Evolutionary conservation across 2,888 invertebrate species (phyloP).

Genomic region (Cantharis nigra): DNA sequence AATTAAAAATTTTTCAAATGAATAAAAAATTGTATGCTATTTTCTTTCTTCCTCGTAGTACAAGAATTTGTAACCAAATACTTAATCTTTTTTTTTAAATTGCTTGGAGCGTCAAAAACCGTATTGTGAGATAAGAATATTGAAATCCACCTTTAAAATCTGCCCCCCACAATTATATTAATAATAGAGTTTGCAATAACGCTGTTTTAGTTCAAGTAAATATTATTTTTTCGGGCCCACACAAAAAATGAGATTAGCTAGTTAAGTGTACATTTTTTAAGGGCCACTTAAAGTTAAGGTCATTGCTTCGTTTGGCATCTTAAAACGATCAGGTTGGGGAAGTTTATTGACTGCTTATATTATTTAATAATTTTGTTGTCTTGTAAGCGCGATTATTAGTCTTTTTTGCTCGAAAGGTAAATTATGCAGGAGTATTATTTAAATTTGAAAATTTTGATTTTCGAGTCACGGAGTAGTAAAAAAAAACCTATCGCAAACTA

Average conservation of each 20-base stretch:
- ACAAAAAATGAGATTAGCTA: conserved; percentile 22
- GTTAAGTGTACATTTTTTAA: conserved; percentile 18
- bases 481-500: not conserved
- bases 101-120: not conserved
- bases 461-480: not conserved
- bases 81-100: not conserved
- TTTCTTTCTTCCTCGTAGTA: not conserved
- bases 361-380: not conserved
- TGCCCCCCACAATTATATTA: not conserved
- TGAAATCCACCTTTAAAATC: not conserved
- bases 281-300: conserved; percentile 24
- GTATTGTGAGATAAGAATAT: not conserved
- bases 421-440: not conserved
- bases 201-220: conserved; percentile 3
- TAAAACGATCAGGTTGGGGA: conserved; percentile 19
- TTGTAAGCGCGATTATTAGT: not conserved
- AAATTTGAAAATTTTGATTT: not conserved
- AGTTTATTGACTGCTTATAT: conserved; percentile 10
- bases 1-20: not conserved
- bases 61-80: not conserved
- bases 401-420: not conserved
- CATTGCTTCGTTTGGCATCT: conserved; percentile 23
- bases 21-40: not conserved
- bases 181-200: not conserved
- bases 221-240: conserved; percentile 14